phyloP scores from a whole-genome alignment of 2,113 vertebrate genomes.

The Cavia porcellus region DNA sequence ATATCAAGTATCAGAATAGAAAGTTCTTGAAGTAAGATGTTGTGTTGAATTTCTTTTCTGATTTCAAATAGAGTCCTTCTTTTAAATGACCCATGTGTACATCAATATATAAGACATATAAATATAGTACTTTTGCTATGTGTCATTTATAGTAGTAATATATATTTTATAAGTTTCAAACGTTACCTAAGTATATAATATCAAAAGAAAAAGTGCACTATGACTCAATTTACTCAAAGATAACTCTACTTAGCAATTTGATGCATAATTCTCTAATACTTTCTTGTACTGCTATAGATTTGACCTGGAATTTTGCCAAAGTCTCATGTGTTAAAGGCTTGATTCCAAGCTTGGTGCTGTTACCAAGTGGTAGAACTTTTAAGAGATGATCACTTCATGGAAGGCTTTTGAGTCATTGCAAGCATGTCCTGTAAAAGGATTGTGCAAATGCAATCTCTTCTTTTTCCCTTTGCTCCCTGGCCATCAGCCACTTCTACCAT shows the following conservation, averaged over 20 bases:
- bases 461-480: not conserved
- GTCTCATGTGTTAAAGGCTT: not conserved
- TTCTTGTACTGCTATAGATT: not conserved
- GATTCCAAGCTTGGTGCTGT: not conserved
- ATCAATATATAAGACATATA: not conserved
- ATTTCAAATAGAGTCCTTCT: not conserved
- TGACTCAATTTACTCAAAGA: not conserved
- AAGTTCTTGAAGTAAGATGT: not conserved
- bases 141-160: not conserved
- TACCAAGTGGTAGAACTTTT: not conserved
- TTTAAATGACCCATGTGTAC: not conserved
- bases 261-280: not conserved
- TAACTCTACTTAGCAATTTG: not conserved
- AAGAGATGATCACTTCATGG: not conserved
- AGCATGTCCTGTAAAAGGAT: not conserved
- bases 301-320: not conserved
- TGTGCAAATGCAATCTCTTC: not conserved
- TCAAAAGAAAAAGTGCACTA: not conserved
- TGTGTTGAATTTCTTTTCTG: not conserved
- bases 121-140: not conserved
- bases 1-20: not conserved
- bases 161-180: not conserved
- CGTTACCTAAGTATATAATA: not conserved
- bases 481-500: not conserved
- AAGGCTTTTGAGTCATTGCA: not conserved